Evolutionary conservation across 2,888 invertebrate species (phyloP), one percentile per base, ranked within the genome.

Genomic region (Himalopsyche anomala): DNA sequence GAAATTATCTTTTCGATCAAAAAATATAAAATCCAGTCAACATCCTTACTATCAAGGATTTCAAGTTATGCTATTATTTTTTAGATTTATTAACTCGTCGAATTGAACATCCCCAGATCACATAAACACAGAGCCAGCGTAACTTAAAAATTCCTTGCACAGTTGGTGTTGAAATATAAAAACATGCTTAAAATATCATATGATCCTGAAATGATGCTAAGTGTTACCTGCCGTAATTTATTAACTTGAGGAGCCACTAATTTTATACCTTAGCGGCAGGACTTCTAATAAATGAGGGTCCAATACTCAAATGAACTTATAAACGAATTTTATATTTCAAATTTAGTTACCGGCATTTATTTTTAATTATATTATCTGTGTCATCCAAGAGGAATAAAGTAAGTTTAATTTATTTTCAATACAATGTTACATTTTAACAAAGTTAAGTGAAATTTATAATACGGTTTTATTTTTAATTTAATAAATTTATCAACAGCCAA

Each of bases 161-260:
- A 88, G 88, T 88, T 83, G 88, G 88, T 85, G 88, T 85, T 88
- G 88, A 88, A 87, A 83, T 86, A 85, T 85, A 87, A 87, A 87
- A 85, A 84, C 45, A 81, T 81, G 81, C 62, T 28, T 55, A 74
- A 51, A 62, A 82, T 51, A 82, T 82, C 55, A 82, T 82, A 81
- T 81, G 84, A 56, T 56, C 42, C 84, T 56, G 36, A 54, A 80
- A 80, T 80, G 80, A 81, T 84, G 80, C 81, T 45, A 84, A 80
- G 80, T 81, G 80, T 42, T 55, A 17, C 42, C 62, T 51, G 80
- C n/a, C 81, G 15, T 56, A 79, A 85, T 85, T 85, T 85, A 85
- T 85, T 82, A 62, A 51, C 28, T 15, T 28, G 45, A 82, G n/a
- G 74, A 79, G 79, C 74, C 79, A 85, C 85, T 85, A 82, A 85